A percentile compares a stretch with the other conserved stretches of the same genome.
Evolutionary conservation across 2,797 vertebrate species (phyloP).

Genomic region (Urophycis tenuis): DNA sequence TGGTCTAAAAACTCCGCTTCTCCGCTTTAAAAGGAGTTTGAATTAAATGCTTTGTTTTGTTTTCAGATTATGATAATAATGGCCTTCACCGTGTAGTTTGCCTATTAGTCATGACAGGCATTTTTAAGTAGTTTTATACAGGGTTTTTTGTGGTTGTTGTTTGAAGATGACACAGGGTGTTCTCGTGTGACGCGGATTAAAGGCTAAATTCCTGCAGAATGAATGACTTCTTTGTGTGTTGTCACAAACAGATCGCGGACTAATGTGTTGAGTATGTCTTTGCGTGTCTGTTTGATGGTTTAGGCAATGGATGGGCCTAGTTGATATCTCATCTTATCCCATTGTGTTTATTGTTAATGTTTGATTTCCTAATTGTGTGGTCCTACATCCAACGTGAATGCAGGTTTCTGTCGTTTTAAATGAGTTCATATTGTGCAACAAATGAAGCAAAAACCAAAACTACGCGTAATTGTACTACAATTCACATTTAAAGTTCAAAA

Average conservation of each 20-base stretch:
- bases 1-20: too few relatives aligned
- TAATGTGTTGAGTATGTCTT: background rate
- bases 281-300: background rate
- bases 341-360: too few relatives aligned
- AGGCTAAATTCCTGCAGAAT: background rate
- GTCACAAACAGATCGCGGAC: background rate
- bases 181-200: background rate
- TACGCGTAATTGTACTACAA: background rate
- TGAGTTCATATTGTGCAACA: background rate
- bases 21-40: too few relatives aligned
- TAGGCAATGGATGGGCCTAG: background rate
- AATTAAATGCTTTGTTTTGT: too few relatives aligned
- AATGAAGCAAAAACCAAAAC: background rate
- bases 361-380: too few relatives aligned
- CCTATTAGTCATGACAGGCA: background rate
- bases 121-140: background rate
- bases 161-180: background rate
- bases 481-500: conserved; percentile 5
- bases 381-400: too few relatives aligned
- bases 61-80: too few relatives aligned
- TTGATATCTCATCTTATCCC: background rate
- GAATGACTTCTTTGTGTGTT: background rate
- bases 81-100: too few relatives aligned
- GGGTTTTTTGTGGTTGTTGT: too few relatives aligned
- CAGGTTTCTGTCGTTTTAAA: background rate